These are phyloP conservation scores for Muschampia plurimacula DNA, from an alignment of 2,888 invertebrate genomes.

Conservation along the genomic window DNA sequence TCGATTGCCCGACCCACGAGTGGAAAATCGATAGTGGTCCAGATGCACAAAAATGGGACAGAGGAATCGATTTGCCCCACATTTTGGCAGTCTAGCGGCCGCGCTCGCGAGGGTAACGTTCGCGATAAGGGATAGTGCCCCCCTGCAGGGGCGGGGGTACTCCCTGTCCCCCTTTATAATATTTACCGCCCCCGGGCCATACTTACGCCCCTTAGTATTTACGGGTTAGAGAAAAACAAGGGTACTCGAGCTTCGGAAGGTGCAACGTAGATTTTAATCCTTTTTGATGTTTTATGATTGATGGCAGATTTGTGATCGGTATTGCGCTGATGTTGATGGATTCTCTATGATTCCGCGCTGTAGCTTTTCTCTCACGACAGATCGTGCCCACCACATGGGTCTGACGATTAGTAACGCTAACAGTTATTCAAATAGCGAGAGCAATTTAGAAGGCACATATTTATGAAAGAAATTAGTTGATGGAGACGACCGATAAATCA, in stretches of 20 bases:
- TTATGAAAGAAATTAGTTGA: constrained; percentile 7
- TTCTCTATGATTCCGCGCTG: constrained; percentile 70
- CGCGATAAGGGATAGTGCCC: constrained; percentile 86
- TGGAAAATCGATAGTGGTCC: constrained; percentile 82
- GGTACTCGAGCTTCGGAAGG: constrained; percentile 85
- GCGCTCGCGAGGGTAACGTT: constrained; percentile 83
- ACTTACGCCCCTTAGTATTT: constrained; percentile 86
- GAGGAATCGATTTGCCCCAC: constrained; percentile 84
- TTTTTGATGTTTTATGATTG: constrained; percentile 85
- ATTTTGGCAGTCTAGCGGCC: constrained; percentile 82
- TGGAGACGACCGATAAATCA: neutral
- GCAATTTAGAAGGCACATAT: constrained; percentile 6
- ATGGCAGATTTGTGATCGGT: constrained; percentile 83
- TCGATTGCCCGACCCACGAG: constrained; percentile 47
- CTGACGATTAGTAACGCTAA: constrained; percentile 34
- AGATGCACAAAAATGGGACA: constrained; percentile 85
- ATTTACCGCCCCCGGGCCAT: constrained; percentile 85
- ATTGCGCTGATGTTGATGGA: constrained; percentile 81
- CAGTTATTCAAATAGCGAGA: constrained; percentile 26
- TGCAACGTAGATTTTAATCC: constrained; percentile 86
- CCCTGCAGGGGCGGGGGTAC: constrained; percentile 68
- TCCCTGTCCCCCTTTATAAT: constrained; percentile 79
- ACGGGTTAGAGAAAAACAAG: constrained; percentile 86
- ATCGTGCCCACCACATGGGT: constrained; percentile 34
- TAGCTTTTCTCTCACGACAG: constrained; percentile 36